These are phyloP conservation scores for Polypedilum pembai DNA, from an alignment of 1,140 invertebrate genomes.

Conservation along the genomic window DNA sequence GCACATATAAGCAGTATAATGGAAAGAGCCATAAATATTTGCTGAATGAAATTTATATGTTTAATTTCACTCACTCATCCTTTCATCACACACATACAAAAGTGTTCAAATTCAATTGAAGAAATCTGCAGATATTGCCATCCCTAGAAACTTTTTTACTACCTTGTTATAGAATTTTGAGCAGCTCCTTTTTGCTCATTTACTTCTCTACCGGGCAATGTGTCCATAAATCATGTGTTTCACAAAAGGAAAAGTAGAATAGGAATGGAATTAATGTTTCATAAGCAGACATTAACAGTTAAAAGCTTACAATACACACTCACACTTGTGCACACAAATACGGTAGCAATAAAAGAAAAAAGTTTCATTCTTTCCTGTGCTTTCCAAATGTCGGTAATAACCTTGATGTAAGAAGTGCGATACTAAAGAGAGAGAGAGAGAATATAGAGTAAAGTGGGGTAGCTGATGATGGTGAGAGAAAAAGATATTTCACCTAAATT, in stretches of 20 bases:
- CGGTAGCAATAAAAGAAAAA: neutral
- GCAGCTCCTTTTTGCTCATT: too few relatives aligned
- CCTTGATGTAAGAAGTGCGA: constrained; percentile 16
- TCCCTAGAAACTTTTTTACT: too few relatives aligned
- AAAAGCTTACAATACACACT: neutral
- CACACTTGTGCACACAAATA: neutral
- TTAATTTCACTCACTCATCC: neutral
- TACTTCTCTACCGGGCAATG: neutral
- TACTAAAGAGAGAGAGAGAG: neutral
- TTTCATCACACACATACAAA: neutral
- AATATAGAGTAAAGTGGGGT: neutral
- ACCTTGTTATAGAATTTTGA: too few relatives aligned
- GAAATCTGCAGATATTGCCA: too few relatives aligned
- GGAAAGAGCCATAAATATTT: constrained; percentile 20
- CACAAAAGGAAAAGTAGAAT: neutral
- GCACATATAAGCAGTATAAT: neutral
- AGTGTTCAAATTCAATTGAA: neutral
- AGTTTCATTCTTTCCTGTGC: neutral
- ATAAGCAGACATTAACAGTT: constrained; percentile 11
- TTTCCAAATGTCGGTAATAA: neutral
- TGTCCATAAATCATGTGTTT: constrained; percentile 5
- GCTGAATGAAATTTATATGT: constrained; percentile 24
- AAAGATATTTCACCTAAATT: constrained; percentile 7
- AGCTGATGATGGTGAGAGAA: neutral
- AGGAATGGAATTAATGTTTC: constrained; percentile 6